A percentile compares a stretch with the other conserved stretches of the same genome.
phyloP scores from a whole-genome alignment of 2,797 vertebrate genomes.

The Paguma larvata region DNA sequence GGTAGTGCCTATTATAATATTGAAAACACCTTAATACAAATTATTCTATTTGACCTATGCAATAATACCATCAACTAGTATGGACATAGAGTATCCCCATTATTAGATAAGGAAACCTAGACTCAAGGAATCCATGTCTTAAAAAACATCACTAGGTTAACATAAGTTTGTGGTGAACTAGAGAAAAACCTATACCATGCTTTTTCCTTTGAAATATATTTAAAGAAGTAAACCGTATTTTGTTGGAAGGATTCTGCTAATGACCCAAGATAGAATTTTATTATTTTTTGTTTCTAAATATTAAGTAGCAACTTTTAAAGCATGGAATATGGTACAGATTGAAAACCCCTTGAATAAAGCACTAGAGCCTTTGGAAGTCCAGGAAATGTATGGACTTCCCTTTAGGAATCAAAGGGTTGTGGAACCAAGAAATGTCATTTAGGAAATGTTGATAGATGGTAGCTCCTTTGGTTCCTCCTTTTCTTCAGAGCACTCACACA shows the following conservation, averaged over 20 bases:
- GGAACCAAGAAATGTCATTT: background rate
- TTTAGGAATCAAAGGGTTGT: background rate
- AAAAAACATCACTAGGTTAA: background rate
- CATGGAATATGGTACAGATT: background rate
- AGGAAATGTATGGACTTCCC: background rate
- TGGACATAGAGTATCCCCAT: background rate
- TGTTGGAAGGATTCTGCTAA: background rate
- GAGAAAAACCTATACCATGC: background rate
- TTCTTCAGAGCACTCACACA: background rate
- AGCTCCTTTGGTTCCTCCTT: background rate
- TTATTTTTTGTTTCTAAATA: background rate
- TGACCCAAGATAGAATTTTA: background rate
- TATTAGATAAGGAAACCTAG: background rate
- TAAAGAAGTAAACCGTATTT: background rate
- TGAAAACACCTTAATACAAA: background rate
- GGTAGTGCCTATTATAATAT: background rate
- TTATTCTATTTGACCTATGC: background rate
- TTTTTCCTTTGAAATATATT: slow-evolving; percentile 22
- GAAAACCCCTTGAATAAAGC: background rate
- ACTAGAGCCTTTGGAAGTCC: background rate
- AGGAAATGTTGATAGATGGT: background rate
- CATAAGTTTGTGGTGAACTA: background rate
- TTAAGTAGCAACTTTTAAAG: background rate
- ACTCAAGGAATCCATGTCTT: background rate
- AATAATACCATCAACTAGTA: background rate